Conservation (phyloP, 2,797 vertebrate genomes). For the Semotilus atromaculatus region DNA sequence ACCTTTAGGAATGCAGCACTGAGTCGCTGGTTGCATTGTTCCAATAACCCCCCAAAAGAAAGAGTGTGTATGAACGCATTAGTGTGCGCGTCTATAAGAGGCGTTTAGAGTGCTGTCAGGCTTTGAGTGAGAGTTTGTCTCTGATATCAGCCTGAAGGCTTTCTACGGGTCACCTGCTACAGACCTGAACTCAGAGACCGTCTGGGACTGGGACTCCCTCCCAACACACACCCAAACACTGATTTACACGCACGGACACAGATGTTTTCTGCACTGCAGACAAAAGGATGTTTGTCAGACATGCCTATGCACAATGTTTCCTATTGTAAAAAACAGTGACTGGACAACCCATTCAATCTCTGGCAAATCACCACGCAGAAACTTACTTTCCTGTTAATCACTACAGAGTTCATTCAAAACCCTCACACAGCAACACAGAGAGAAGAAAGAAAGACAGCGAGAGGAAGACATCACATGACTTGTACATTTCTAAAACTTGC, state of each 20-base stretch:
- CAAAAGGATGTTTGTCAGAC: constrained; percentile 50
- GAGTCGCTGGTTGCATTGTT: constrained; percentile 77
- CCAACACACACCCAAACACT: background rate
- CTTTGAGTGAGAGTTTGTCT: background rate
- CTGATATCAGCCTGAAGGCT: background rate
- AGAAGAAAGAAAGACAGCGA: background rate
- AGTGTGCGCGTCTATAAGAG: background rate
- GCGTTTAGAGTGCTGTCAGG: constrained; percentile 21
- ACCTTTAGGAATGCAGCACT: constrained; percentile 75
- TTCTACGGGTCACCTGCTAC: constrained; percentile 23
- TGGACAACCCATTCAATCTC: constrained; percentile 37
- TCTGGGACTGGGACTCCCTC: background rate
- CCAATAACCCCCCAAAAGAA: constrained; percentile 64
- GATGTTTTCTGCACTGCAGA: constrained; percentile 26
- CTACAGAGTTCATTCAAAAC: constrained; percentile 55
- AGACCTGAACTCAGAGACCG: constrained; percentile 36
- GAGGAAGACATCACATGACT: background rate
- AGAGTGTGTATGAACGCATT: constrained; percentile 5
- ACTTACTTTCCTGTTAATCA: constrained; percentile 59
- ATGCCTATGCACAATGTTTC: constrained; percentile 40
- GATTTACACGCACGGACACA: constrained; percentile 34
- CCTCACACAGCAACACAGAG: background rate
- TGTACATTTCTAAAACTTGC: background rate
- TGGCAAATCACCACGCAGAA: constrained; percentile 50
- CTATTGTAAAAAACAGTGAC: constrained; percentile 29